phyloP scores from a whole-genome alignment of 2,888 invertebrate genomes.

The Resseliella maxima region DNA sequence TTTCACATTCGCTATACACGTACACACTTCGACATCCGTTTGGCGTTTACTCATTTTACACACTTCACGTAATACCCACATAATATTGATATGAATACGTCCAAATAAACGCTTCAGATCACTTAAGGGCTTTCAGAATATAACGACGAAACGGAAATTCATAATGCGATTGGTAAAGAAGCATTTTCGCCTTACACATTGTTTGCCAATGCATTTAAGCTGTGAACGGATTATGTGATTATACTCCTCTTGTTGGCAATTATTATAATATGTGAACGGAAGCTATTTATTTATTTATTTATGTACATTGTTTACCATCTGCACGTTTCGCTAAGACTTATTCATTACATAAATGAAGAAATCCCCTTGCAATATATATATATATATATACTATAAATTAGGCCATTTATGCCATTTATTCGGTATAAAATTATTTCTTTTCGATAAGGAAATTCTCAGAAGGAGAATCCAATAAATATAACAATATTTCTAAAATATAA shows the following conservation, averaged over 20 bases:
- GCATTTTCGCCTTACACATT: neutral
- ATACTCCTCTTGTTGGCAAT: conserved; percentile 34
- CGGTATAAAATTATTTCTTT: neutral
- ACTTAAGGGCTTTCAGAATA: neutral
- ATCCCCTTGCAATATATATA: neutral
- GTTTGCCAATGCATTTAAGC: conserved; percentile 45
- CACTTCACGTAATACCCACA: neutral
- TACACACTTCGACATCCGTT: neutral
- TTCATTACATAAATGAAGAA: neutral
- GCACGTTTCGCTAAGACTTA: neutral
- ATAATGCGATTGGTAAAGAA: neutral
- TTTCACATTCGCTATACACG: neutral
- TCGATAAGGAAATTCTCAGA: neutral
- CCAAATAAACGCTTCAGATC: neutral
- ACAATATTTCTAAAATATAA: too few species aligned
- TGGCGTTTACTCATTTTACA: neutral
- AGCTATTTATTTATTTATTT: conserved; percentile 32
- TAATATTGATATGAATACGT: conserved; percentile 5
- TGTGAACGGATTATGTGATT: conserved; percentile 18
- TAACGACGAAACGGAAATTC: neutral
- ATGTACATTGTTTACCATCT: conserved; percentile 18
- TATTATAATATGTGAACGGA: conserved; percentile 49
- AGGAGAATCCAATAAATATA: too few species aligned
- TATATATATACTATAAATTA: neutral
- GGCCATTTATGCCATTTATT: neutral